Evolutionary conservation across 2,888 invertebrate genomes (phyloP), one percentile per base, ranked within the genome.

Genomic region (Ectropis crepuscularia): DNA sequence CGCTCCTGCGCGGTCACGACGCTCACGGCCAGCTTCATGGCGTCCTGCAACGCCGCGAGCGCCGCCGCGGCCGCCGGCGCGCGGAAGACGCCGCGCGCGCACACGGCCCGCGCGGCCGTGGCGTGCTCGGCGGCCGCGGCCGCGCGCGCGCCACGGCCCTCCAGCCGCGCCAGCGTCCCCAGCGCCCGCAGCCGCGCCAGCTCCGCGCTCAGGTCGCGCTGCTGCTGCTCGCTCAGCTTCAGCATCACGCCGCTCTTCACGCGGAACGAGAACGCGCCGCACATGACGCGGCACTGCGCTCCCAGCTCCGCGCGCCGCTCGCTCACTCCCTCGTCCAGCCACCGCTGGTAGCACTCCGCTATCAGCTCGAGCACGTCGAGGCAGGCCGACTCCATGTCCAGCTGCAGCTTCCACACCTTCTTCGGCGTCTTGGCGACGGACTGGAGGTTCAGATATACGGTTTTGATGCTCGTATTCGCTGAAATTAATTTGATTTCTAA

Each of bases 141-240:
- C 0, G 51, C 45, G 47, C 79, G 73, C 43, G 69, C 72, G 2
- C 80, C 54, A 11, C 89, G 75, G 65, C 77, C 80, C 7, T 77
- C 76, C 10, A 90, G 71, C 63, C 87, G 84, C 42, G 86, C 71
- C 9, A 86, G 16, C 16, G 16, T 28, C 16, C 16, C 16, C 16
- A 28, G 82, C 5, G 82, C 73, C 63, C 85, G 80, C 70, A 86
- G 65, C 0, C 91, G 85, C 63, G 82, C 83, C 42, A 90, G 75
- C 71, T 91, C 91, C 58, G 78, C 79, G 6, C 70, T 68, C 6
- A 89, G 78, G 62, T 91, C 90, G 9, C 73, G 74, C 72, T 90
- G 90, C 57, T 86, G 87, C 67, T 90, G 90, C 74, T 83, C 77
- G 65, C 87, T 89, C 57, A 91, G 76, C 74, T 90, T 89, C 2